These are phyloP conservation scores for Procambarus virginalis DNA, from an alignment of 1,140 invertebrate species.

Conservation along the genomic window DNA sequence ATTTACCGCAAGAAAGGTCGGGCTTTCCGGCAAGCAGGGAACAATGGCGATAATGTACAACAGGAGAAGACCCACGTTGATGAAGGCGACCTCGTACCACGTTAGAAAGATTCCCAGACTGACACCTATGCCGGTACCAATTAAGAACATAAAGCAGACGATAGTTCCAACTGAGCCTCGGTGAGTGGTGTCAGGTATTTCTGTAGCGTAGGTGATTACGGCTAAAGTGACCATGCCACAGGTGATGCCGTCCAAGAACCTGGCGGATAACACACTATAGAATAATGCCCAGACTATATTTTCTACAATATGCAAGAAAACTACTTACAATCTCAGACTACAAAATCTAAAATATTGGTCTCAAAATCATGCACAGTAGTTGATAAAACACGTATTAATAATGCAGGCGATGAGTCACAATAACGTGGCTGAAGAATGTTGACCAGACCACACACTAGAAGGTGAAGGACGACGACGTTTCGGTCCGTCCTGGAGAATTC, in stretches of 20 bases:
- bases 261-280: neutral
- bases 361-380: too few relatives aligned
- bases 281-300: too few relatives aligned
- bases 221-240: constrained; percentile 7
- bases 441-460: too few relatives aligned
- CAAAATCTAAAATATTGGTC: too few relatives aligned
- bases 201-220: constrained; percentile 33
- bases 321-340: too few relatives aligned
- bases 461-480: too few relatives aligned
- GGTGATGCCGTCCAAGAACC: constrained; percentile 15
- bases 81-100: constrained; percentile 41
- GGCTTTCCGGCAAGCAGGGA: constrained; percentile 44
- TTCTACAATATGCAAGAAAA: too few relatives aligned
- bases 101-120: neutral
- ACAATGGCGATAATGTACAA: constrained; percentile 1
- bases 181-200: constrained; percentile 17
- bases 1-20: constrained; percentile 25
- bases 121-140: constrained; percentile 6
- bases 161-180: constrained; percentile 12
- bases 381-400: too few relatives aligned
- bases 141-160: constrained; percentile 1
- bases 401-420: too few relatives aligned
- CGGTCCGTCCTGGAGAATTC: too few relatives aligned
- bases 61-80: constrained; percentile 13
- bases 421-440: too few relatives aligned